Percentiles rank a stretch among this genome's conserved stretches.
Conservation (phyloP, 2,113 vertebrate genomes). For the Hypocryptadius cinnamomeus region DNA sequence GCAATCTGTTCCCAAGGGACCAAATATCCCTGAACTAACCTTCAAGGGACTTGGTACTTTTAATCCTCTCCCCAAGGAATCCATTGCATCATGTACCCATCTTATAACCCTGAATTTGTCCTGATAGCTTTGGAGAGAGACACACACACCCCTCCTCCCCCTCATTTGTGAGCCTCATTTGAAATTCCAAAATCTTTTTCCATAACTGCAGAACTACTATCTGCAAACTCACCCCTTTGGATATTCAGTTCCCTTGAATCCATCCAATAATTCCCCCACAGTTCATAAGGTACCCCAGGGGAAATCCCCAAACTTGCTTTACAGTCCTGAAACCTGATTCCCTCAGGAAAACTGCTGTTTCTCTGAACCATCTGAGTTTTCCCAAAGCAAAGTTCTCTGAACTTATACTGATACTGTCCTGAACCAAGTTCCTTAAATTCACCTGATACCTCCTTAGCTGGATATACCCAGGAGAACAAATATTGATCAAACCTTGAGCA, state of each 20-base stretch:
- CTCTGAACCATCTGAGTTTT: neutral
- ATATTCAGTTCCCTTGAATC: neutral
- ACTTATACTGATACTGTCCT: neutral
- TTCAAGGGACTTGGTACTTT: neutral
- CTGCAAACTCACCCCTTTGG: neutral
- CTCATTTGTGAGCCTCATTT: neutral
- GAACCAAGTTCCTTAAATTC: neutral
- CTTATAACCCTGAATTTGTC: neutral
- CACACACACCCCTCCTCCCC: neutral
- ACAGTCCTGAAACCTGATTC: neutral
- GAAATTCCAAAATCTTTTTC: neutral
- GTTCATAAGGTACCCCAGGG: neutral
- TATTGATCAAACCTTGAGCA: neutral
- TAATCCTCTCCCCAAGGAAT: neutral
- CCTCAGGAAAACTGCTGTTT: neutral
- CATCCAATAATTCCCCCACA: neutral
- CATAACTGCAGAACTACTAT: neutral
- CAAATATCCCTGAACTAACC: neutral
- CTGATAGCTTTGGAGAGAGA: neutral
- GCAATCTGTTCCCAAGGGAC: neutral
- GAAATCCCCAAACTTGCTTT: neutral
- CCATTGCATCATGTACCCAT: neutral
- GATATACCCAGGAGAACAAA: neutral
- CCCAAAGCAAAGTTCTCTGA: neutral
- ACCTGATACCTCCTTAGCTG: neutral